Conservation (phyloP, 2,888 invertebrate genomes). For the Linnaemya tessellans region DNA sequence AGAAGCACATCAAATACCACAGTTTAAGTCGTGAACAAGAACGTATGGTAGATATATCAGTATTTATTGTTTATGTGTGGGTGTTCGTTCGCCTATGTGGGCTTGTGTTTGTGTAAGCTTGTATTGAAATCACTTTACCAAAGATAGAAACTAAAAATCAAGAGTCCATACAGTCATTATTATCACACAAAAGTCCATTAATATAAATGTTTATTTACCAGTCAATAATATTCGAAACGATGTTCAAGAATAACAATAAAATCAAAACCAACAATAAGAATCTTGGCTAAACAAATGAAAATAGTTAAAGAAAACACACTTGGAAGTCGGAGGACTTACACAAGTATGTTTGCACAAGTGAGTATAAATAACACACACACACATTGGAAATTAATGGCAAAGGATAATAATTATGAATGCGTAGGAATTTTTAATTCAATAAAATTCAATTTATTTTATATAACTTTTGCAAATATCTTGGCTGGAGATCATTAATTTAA, state of each 20-base stretch:
- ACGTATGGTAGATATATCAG: background rate
- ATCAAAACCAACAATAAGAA: slow-evolving; percentile 14
- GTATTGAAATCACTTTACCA: background rate
- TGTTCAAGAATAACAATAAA: slow-evolving; percentile 32
- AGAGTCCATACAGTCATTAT: slow-evolving; percentile 45
- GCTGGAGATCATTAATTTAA: no score
- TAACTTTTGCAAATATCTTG: no score
- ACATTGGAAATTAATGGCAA: background rate
- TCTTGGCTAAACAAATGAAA: background rate
- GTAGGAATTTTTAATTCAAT: background rate
- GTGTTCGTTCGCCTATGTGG: background rate
- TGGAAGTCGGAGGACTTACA: slow-evolving; percentile 2
- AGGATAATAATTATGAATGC: background rate
- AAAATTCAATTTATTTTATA: no score
- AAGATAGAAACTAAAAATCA: background rate
- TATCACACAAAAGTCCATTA: slow-evolving; percentile 62
- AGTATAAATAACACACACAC: background rate
- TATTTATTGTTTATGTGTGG: background rate
- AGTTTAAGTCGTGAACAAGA: background rate
- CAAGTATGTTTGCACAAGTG: background rate
- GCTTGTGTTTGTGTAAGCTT: background rate
- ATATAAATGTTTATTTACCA: slow-evolving; percentile 61
- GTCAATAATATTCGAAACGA: slow-evolving; percentile 56
- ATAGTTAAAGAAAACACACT: slow-evolving; percentile 12
- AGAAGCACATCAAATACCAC: background rate